Percentiles rank a stretch among this genome's conserved stretches.
Conservation (phyloP, 1,140 invertebrate genomes). For the Streblospio benedicti region DNA sequence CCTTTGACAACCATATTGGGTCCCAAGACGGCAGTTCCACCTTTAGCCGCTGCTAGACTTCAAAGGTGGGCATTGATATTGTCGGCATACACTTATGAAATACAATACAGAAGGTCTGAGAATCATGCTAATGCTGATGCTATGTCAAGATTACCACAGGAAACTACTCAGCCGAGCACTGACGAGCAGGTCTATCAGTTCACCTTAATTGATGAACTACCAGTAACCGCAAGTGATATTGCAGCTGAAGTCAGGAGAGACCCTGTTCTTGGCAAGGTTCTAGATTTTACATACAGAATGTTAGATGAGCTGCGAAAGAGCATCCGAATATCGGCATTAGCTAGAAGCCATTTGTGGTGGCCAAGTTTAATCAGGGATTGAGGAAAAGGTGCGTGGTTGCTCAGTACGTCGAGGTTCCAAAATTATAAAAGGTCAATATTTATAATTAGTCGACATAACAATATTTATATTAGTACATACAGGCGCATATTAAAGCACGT, state of each 20-base stretch:
- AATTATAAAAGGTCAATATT: too few relatives aligned
- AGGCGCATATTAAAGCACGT: too few relatives aligned
- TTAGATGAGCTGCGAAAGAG: constrained; percentile 3
- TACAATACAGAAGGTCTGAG: background rate
- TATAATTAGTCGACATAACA: too few relatives aligned
- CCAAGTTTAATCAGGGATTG: background rate
- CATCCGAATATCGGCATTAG: background rate
- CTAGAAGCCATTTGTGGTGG: background rate
- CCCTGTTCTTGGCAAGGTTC: background rate
- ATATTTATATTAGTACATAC: too few relatives aligned
- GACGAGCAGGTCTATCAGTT: background rate
- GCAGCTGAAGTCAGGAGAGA: background rate
- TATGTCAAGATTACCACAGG: background rate
- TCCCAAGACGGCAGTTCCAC: constrained; percentile 22
- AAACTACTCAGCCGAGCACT: background rate
- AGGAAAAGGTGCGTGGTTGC: background rate
- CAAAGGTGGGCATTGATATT: constrained; percentile 41
- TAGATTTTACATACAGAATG: background rate
- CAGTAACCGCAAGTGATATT: background rate
- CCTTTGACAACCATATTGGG: constrained; percentile 30
- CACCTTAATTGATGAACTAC: background rate
- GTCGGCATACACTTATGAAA: constrained; percentile 32
- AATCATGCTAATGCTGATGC: constrained; percentile 1
- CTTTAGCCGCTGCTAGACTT: constrained; percentile 28
- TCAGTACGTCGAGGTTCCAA: background rate